These are phyloP conservation scores for Pseudocheirus occidentalis DNA, from an alignment of 2,797 vertebrate species.

Conservation along the genomic window DNA sequence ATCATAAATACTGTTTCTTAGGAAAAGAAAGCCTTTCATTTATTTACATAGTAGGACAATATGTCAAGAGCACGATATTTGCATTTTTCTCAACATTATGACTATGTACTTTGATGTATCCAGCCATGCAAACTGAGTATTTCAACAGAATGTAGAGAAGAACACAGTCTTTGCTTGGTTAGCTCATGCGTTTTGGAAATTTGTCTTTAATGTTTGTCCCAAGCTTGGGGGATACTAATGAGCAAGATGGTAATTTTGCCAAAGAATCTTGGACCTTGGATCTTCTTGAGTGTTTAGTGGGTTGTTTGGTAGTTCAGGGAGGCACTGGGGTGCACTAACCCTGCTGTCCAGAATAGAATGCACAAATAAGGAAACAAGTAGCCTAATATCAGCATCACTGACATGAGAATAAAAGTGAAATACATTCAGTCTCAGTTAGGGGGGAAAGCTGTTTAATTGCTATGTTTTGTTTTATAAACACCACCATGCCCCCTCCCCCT, in stretches of 20 bases:
- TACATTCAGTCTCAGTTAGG: not conserved
- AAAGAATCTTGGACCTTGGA: not conserved
- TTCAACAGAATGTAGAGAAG: not conserved
- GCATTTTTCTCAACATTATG: not conserved
- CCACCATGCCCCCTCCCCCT: no score
- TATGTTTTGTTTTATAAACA: slow-evolving; percentile 12
- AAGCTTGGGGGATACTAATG: not conserved
- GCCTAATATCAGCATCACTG: not conserved
- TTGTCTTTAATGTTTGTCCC: not conserved
- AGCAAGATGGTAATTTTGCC: not conserved
- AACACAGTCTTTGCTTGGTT: not conserved
- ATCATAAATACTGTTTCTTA: slow-evolving; percentile 8
- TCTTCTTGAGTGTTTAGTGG: not conserved
- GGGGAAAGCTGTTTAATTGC: not conserved
- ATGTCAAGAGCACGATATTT: not conserved
- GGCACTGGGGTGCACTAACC: not conserved
- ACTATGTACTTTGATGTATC: not conserved
- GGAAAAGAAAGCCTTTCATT: not conserved
- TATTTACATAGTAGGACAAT: not conserved
- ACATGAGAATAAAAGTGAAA: not conserved
- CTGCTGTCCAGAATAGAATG: not conserved
- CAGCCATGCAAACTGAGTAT: not conserved
- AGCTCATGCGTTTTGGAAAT: not conserved
- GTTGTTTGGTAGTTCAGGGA: not conserved
- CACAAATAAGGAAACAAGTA: not conserved